phyloP scores from a whole-genome alignment of 2,797 vertebrate genomes.

The Hemibagrus guttatus region DNA sequence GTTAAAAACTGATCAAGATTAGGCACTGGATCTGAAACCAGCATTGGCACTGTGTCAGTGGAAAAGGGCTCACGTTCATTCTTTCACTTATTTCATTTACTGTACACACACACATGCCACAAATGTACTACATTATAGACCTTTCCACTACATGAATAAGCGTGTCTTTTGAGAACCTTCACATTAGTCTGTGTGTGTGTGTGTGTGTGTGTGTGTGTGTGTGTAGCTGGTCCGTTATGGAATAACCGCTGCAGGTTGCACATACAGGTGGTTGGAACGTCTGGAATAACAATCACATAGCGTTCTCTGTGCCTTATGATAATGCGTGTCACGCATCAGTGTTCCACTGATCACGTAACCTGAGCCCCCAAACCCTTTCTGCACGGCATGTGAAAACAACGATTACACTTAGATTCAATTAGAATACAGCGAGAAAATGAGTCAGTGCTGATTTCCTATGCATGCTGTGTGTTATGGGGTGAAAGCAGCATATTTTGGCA shows the following conservation, averaged over 20 bases:
- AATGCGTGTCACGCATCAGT: background rate
- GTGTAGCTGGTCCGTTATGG: background rate
- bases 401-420: background rate
- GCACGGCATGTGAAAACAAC: background rate
- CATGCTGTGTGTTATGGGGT: background rate
- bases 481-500: background rate
- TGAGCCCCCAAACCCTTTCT: background rate
- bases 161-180: background rate
- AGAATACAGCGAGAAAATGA: background rate
- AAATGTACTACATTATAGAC: background rate
- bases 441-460: background rate
- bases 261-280: constrained; percentile 12
- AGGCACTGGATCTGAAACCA: background rate
- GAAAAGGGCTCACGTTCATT: constrained; percentile 12
- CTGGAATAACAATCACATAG: constrained; percentile 5
- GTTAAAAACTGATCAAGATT: too few relatives aligned
- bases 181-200: constrained; percentile 7
- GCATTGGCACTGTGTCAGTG: background rate
- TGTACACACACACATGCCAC: background rate
- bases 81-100: background rate
- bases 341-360: constrained; percentile 15
- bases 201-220: constrained; percentile 7
- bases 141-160: background rate
- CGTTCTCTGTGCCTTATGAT: background rate
- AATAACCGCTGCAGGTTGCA: background rate